These are phyloP conservation scores for Propsilocerus akamusi DNA, from an alignment of 1,140 invertebrate genomes.

Conservation along the genomic window DNA sequence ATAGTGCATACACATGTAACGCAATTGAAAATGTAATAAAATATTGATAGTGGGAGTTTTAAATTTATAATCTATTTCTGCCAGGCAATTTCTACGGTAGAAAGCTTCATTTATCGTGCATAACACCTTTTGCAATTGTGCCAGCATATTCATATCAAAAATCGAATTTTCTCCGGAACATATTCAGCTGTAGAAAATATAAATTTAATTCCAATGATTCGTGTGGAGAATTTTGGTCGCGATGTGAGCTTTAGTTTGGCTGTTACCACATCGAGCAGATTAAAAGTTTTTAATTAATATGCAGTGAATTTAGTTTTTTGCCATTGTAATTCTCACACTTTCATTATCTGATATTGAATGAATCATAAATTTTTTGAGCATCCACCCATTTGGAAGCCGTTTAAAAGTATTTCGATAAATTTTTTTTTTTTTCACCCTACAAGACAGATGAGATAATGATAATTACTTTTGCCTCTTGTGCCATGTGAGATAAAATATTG, in stretches of 20 bases:
- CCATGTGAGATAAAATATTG: too few species aligned
- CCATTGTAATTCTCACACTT: too few species aligned
- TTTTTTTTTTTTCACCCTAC: neutral
- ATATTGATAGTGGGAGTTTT: neutral
- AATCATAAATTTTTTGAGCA: too few species aligned
- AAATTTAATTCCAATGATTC: neutral
- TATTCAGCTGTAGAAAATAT: neutral
- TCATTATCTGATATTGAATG: too few species aligned
- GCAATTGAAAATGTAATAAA: too few species aligned
- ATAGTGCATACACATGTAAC: too few species aligned
- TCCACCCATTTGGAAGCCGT: too few species aligned
- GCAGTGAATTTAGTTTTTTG: too few species aligned
- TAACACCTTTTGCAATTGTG: neutral
- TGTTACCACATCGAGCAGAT: too few species aligned
- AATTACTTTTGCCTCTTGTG: too few species aligned
- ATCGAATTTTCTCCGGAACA: neutral
- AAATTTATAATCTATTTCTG: neutral
- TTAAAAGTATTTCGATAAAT: neutral
- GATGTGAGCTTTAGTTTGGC: neutral
- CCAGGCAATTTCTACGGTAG: neutral
- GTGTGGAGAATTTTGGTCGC: neutral
- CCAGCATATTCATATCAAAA: neutral
- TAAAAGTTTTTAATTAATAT: slow-evolving; percentile 4
- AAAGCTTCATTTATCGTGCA: neutral
- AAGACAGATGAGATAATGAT: too few species aligned